A percentile compares a stretch with the other conserved stretches of the same genome.
phyloP scores from a whole-genome alignment of 2,113 vertebrate species.

The Apeltes quadracus region DNA sequence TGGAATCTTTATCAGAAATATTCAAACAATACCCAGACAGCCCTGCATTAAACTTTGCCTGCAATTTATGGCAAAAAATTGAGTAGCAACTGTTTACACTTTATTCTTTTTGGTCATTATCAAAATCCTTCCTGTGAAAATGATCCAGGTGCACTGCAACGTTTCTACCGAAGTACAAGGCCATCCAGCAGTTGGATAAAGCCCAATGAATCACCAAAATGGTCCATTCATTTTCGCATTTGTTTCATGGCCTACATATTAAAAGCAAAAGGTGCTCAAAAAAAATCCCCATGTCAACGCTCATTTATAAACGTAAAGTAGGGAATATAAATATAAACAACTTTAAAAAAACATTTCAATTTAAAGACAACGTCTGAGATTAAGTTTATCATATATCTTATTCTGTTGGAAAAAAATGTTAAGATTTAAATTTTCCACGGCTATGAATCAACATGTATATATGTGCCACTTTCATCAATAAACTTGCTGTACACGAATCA shows the following conservation, averaged over 20 bases:
- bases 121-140: neutral
- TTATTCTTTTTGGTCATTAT: neutral
- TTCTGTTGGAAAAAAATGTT: neutral
- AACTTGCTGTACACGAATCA: neutral
- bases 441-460: neutral
- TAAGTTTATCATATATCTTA: neutral
- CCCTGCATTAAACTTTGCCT: neutral
- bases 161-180: too few species aligned
- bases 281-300: neutral
- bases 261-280: neutral
- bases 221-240: neutral
- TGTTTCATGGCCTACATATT: neutral
- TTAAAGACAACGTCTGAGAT: neutral
- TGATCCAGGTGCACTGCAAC: too few species aligned
- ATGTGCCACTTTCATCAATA: neutral
- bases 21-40: neutral
- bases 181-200: neutral
- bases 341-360: neutral
- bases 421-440: neutral
- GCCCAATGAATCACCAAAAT: neutral
- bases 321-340: neutral
- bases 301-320: neutral
- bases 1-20: neutral
- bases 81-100: neutral
- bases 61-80: neutral